phyloP scores from a whole-genome alignment of 2,113 vertebrate species.

The Megaceryle maxima region DNA sequence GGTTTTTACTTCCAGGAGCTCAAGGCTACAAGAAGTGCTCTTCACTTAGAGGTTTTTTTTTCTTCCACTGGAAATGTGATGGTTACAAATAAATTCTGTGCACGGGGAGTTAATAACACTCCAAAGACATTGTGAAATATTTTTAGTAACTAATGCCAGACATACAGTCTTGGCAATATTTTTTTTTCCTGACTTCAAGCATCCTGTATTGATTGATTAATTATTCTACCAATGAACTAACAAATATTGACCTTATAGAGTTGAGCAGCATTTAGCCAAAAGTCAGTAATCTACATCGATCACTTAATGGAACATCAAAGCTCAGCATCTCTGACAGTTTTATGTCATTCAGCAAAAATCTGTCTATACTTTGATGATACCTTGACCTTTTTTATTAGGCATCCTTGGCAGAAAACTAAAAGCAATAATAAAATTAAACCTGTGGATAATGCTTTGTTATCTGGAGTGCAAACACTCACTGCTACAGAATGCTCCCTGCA shows the following conservation, averaged over 20 bases:
- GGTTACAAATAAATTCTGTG: slow-evolving; percentile 65
- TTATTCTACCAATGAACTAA: slow-evolving; percentile 96
- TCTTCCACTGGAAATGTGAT: slow-evolving; percentile 14
- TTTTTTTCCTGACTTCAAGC: slow-evolving; percentile 76
- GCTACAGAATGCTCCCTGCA: neutral
- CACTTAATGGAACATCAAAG: slow-evolving; percentile 97
- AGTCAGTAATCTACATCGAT: slow-evolving; percentile 90
- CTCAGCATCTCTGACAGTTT: slow-evolving; percentile 86
- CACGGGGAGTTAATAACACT: slow-evolving; percentile 70
- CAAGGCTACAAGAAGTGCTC: slow-evolving; percentile 71
- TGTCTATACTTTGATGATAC: slow-evolving; percentile 83
- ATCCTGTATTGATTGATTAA: slow-evolving; percentile 94
- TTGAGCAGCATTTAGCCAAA: slow-evolving; percentile 85
- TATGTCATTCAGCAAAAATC: slow-evolving; percentile 90
- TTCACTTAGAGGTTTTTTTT: slow-evolving; percentile 27
- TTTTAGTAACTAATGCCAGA: slow-evolving; percentile 65
- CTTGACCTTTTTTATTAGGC: slow-evolving; percentile 82
- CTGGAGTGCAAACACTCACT: slow-evolving; percentile 25
- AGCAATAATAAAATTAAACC: slow-evolving; percentile 74
- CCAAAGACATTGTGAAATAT: slow-evolving; percentile 64
- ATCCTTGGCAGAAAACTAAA: slow-evolving; percentile 68
- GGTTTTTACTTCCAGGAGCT: slow-evolving; percentile 74
- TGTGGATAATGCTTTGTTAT: slow-evolving; percentile 57
- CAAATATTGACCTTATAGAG: slow-evolving; percentile 93
- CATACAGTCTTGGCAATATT: slow-evolving; percentile 67